phyloP scores from a whole-genome alignment of 2,888 invertebrate species.

The Hydraecia micacea region DNA sequence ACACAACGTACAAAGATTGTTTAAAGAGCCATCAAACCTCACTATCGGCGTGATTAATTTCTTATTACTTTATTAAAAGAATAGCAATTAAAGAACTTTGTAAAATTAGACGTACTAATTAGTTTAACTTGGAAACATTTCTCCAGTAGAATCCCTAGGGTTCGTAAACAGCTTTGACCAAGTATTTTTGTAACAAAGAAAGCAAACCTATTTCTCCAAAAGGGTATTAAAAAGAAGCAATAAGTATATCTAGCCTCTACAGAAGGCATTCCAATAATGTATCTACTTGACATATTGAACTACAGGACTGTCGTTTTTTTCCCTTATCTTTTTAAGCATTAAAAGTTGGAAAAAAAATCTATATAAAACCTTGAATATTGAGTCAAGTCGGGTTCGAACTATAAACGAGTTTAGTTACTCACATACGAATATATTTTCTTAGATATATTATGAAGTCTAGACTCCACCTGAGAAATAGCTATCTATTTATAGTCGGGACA shows the following conservation, averaged over 20 bases:
- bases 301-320: not conserved
- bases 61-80: too few relatives aligned
- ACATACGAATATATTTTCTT: conserved; percentile 14
- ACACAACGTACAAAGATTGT: not conserved
- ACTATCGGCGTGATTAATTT: not conserved
- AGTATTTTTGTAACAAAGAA: conserved; percentile 10
- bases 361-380: not conserved
- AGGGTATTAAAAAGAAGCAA: not conserved
- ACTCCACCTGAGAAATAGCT: conserved; percentile 24
- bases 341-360: not conserved
- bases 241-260: conserved; percentile 3
- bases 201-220: conserved; percentile 20
- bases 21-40: not conserved
- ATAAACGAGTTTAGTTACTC: not conserved
- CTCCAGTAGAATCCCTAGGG: not conserved
- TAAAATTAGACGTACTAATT: not conserved
- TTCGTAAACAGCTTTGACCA: not conserved
- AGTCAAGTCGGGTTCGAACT: not conserved
- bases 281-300: conserved; percentile 29
- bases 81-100: not conserved
- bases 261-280: conserved; percentile 7
- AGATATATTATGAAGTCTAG: conserved; percentile 21
- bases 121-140: not conserved
- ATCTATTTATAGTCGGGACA: conserved; percentile 19
- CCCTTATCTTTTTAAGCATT: not conserved